Percentiles rank a stretch among this genome's conserved stretches.
phyloP scores from a whole-genome alignment of 2,888 invertebrate genomes.

The Drosophila planitibia region DNA sequence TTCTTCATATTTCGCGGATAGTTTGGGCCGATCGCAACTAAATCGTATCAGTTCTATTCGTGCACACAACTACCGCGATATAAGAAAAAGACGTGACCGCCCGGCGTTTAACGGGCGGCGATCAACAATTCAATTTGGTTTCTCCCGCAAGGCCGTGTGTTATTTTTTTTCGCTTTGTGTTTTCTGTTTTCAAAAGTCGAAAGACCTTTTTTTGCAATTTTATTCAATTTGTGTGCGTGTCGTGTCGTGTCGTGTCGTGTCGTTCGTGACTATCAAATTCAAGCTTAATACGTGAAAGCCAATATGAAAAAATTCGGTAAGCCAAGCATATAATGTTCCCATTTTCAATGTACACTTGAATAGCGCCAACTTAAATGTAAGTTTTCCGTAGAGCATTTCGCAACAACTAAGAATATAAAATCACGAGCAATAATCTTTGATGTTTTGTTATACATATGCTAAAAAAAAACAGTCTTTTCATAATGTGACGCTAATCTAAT shows the following conservation, averaged over 20 bases:
- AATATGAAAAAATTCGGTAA: conserved; percentile 76
- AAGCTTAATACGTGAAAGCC: conserved; percentile 20
- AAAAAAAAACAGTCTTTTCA: too few relatives aligned
- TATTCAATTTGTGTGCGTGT: conserved; percentile 32
- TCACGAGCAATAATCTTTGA: not conserved
- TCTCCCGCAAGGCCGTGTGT: conserved; percentile 59
- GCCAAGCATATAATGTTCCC: conserved; percentile 14
- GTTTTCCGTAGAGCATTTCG: not conserved
- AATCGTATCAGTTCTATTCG: conserved; percentile 50
- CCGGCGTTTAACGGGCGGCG: conserved; percentile 64
- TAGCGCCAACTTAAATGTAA: not conserved
- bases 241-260: conserved; percentile 5
- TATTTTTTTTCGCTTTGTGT: conserved; percentile 42
- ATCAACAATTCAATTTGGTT: conserved; percentile 54
- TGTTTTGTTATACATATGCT: too few relatives aligned
- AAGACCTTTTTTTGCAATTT: conserved; percentile 25
- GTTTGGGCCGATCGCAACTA: conserved; percentile 55
- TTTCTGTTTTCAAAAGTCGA: conserved; percentile 36
- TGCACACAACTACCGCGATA: conserved; percentile 51
- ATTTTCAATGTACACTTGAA: not conserved
- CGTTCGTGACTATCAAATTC: conserved; percentile 19
- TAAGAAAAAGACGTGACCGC: conserved; percentile 57
- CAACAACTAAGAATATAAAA: not conserved
- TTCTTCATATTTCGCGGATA: conserved; percentile 67
- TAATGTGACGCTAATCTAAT: not conserved